phyloP scores from a whole-genome alignment of 2,113 vertebrate species.

The Xiphophorus hellerii region DNA sequence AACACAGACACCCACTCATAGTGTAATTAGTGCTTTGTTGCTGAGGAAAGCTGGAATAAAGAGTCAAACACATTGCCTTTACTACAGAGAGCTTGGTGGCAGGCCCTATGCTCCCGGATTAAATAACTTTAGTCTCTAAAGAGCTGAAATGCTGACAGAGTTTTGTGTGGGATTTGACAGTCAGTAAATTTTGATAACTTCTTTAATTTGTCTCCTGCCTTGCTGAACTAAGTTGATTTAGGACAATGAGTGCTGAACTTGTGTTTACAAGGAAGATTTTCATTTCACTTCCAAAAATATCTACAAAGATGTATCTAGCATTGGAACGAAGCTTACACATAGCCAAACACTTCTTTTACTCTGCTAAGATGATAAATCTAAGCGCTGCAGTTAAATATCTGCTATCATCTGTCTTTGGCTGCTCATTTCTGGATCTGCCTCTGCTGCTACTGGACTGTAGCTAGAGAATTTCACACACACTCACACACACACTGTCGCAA shows the following conservation, averaged over 20 bases:
- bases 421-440: conserved; percentile 42
- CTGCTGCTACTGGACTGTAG: conserved; percentile 47
- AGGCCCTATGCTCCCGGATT: conserved; percentile 57
- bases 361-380: conserved; percentile 65
- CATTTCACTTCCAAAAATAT: conserved; percentile 9
- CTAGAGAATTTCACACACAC: conserved; percentile 51
- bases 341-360: conserved; percentile 10
- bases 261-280: conserved; percentile 19
- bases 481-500: not conserved
- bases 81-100: conserved; percentile 45
- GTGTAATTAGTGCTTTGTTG: conserved; percentile 75
- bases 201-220: conserved; percentile 35
- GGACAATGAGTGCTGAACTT: conserved; percentile 24
- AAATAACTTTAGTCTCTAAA: conserved; percentile 63
- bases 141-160: conserved; percentile 60
- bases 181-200: conserved; percentile 51
- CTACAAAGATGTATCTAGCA: not conserved
- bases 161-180: conserved; percentile 52
- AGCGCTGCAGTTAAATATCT: conserved; percentile 64
- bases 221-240: conserved; percentile 18
- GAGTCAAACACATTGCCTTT: conserved; percentile 50
- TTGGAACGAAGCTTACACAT: conserved; percentile 14
- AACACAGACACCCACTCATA: conserved; percentile 64
- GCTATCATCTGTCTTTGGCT: conserved; percentile 58
- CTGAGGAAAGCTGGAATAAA: conserved; percentile 60